These are phyloP conservation scores for Heteropelma amictum DNA, from an alignment of 2,888 invertebrate genomes.

Conservation along the genomic window DNA sequence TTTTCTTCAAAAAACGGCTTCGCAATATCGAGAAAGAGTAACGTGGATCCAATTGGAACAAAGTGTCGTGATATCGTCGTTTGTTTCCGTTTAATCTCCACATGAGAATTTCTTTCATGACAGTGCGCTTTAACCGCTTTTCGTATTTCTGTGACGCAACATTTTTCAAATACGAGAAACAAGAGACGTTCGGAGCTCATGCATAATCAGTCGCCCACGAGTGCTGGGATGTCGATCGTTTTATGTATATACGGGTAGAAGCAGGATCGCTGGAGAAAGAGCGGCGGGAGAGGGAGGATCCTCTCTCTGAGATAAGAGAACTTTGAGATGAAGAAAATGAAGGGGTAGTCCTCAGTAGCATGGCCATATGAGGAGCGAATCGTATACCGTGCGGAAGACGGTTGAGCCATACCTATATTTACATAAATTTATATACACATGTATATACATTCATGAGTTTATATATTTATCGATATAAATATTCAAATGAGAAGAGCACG, in stretches of 20 bases:
- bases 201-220: conserved; percentile 41
- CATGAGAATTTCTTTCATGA: too few species aligned
- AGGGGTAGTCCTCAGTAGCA: conserved; percentile 20
- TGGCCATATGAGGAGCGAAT: conserved; percentile 48
- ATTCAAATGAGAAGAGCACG: neutral
- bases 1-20: too few species aligned
- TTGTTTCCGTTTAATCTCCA: too few species aligned
- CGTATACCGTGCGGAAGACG: conserved; percentile 7
- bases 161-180: too few species aligned
- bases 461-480: neutral
- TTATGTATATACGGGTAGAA: conserved; percentile 16
- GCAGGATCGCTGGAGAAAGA: conserved; percentile 11
- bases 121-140: too few species aligned
- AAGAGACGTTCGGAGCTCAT: too few species aligned
- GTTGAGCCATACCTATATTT: neutral
- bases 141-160: too few species aligned
- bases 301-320: conserved; percentile 48
- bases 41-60: too few species aligned
- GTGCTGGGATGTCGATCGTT: conserved; percentile 45
- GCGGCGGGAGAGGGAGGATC: conserved; percentile 7
- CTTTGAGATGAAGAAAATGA: conserved; percentile 22
- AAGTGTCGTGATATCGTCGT: too few species aligned
- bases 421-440: neutral
- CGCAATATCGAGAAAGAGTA: too few species aligned
- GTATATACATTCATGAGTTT: neutral